Base-by-base conservation (phyloP, 2,888 invertebrate species). In the Caenorhabditis becei region DNA sequence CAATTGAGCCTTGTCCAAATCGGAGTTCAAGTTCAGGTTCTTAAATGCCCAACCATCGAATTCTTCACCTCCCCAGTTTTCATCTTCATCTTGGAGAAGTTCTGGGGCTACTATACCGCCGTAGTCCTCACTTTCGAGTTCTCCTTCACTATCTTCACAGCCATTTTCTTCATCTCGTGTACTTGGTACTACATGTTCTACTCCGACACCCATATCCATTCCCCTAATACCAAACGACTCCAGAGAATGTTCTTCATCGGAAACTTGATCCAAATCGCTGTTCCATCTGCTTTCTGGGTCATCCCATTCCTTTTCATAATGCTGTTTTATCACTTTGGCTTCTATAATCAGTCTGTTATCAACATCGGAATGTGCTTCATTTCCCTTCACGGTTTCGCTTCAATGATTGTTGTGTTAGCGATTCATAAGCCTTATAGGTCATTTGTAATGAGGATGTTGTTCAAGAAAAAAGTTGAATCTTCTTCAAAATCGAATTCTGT, bases 221-320 rank as follows among this genome's bases (percentile, higher is more conserved):
- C 35, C 35, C 35, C 47, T 4, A n/a, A 47, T 3, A 47, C 41
- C 16, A 7, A 16, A 41, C 10, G 20, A 7, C n/a, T 47, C 2
- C 47, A 47, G 10, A 47, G 18, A 10, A 47, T 47, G 47, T 47
- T 47, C 18, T 47, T 47, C 47, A 47, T 47, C 10, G 47, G 47
- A 5, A 47, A 47, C 47, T 2, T 47, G 4, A 11, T 47, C 18
- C 47, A 47, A 20, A 20, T 47, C 47, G 47, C 18, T 2, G 18
- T 47, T 47, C 47, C 47, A 2, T 47, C 47, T 2, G 10, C 10
- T 18, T 18, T 47, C 47, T 47, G 47, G 47, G n/a, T 18, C n/a
- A 20, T 47, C 18, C 47, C 47, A 47, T 2, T 4, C 3, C 3
- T 5, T 47, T 11, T 47, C n/a, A 20, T 47, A 47, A 18, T 47